Evolutionary conservation across 2,888 invertebrate genomes (phyloP), one percentile per base, ranked within the genome.

Genomic region (Odontocerum albicorne): DNA sequence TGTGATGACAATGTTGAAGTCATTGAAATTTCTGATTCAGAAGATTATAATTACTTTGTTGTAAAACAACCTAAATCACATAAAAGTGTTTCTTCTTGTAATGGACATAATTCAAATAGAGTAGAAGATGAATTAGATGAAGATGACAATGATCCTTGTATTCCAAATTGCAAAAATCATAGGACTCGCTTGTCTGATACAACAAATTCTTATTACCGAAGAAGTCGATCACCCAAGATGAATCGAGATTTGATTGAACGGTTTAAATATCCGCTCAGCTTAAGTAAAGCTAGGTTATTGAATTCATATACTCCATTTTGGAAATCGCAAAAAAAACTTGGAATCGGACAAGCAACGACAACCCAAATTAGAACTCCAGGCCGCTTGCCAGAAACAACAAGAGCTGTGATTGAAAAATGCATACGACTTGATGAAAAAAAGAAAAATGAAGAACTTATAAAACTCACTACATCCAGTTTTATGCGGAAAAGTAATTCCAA

Each of bases 371-470:
- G 42, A 13, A 33, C 16, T 20, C 20, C 31, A 10, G 27, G 27
- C 27, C 27, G 8, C 12, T 17, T 54, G n/a, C 35, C 53, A 1
- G 40, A 31, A 10, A 31, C 27, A 4, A 27, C 46, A 2, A 44
- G 27, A 32, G 42, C 65, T 2, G 72, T 74, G 45, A 64, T 80
- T 32, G 72, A 77, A 22, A 77, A 79, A 66, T 74, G 80, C 49
- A 79, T 79, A 61, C 74, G 81, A 66, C 69, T 83, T 64, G 79
- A 81, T 62, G 82, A 82, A 60, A 82, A 81, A 64, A 72, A 69
- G 63, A 74, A 73, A 64, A 83, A 82, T 62, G 75, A 75, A 63
- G 77, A 81, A 65, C 65, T 83, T 35, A 74, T 84, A 31, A 73
- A 44, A 19, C 53, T 49, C 2, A 49, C 55, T 6, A 53, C 40